Evolutionary conservation across 1,140 invertebrate genomes (phyloP).

Genomic region (Caenorhabditis remanei): DNA sequence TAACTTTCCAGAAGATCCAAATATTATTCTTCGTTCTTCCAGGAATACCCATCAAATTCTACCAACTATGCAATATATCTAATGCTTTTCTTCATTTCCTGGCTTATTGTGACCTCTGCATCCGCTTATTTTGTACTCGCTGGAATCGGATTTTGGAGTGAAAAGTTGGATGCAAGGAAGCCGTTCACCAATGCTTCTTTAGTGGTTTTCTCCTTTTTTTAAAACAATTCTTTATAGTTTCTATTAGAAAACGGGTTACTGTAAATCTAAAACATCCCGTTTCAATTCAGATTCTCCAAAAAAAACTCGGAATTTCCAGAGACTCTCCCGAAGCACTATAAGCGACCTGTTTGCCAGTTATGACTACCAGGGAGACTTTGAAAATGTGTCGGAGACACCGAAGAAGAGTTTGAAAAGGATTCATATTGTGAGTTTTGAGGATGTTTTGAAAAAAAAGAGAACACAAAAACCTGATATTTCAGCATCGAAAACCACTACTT

Average conservation of each 20-base stretch:
- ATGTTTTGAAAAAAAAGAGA: neutral
- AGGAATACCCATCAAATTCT: constrained; percentile 36
- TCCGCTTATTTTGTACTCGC: constrained; percentile 35
- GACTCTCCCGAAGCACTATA: constrained; percentile 22
- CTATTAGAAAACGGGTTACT: too few relatives aligned
- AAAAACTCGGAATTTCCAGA: neutral
- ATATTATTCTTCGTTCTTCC: neutral
- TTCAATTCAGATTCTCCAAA: neutral
- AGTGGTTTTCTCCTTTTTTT: neutral
- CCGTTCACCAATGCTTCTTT: constrained; percentile 31
- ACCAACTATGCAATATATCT: constrained; percentile 15
- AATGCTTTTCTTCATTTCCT: constrained; percentile 34
- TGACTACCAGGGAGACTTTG: constrained; percentile 40
- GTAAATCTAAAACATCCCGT: too few relatives aligned
- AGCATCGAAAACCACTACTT: neutral
- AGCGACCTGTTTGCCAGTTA: constrained; percentile 25
- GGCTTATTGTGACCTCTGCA: constrained; percentile 1
- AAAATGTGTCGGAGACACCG: constrained; percentile 17
- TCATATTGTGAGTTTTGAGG: constrained; percentile 33
- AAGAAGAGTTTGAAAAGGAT: constrained; percentile 10
- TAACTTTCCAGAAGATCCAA: neutral
- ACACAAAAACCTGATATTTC: neutral
- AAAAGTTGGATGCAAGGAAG: constrained; percentile 27
- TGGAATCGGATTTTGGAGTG: constrained; percentile 46
- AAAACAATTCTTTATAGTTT: neutral